phyloP scores from a whole-genome alignment of 2,888 invertebrate species.

The Leuctra nigra region DNA sequence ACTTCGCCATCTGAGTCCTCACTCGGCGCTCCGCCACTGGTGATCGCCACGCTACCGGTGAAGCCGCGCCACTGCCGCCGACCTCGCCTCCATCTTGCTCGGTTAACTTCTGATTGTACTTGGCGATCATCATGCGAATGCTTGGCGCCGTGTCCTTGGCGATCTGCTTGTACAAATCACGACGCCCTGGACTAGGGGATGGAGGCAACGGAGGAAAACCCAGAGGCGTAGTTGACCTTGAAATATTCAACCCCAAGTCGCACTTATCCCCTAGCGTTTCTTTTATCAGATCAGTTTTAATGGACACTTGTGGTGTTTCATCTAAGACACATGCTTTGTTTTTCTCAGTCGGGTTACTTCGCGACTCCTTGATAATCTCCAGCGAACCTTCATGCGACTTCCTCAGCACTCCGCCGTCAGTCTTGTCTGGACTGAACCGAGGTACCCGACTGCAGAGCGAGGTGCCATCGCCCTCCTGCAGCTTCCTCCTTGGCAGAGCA shows the following conservation, averaged over 20 bases:
- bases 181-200: conserved; percentile 43
- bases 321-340: too few relatives aligned
- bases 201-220: conserved; percentile 49
- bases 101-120: conserved; percentile 57
- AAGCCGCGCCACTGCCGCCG: conserved; percentile 50
- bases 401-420: conserved; percentile 19
- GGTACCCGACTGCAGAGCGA: neutral
- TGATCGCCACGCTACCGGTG: conserved; percentile 57
- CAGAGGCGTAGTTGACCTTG: neutral
- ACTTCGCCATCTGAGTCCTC: conserved; percentile 45
- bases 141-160: conserved; percentile 61
- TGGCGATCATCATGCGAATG: conserved; percentile 62
- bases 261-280: neutral
- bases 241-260: neutral
- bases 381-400: conserved; percentile 23
- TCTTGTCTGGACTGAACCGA: neutral
- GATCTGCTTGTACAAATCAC: conserved; percentile 29
- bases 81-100: conserved; percentile 43
- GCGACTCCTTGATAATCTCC: neutral
- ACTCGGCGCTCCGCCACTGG: conserved; percentile 54
- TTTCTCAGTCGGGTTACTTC: neutral
- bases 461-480: neutral
- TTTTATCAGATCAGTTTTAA: neutral
- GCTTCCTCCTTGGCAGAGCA: conserved; percentile 29
- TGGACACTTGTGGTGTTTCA: neutral